These are phyloP conservation scores for Cydia splendana DNA, from an alignment of 1,140 invertebrate genomes.

Conservation along the genomic window DNA sequence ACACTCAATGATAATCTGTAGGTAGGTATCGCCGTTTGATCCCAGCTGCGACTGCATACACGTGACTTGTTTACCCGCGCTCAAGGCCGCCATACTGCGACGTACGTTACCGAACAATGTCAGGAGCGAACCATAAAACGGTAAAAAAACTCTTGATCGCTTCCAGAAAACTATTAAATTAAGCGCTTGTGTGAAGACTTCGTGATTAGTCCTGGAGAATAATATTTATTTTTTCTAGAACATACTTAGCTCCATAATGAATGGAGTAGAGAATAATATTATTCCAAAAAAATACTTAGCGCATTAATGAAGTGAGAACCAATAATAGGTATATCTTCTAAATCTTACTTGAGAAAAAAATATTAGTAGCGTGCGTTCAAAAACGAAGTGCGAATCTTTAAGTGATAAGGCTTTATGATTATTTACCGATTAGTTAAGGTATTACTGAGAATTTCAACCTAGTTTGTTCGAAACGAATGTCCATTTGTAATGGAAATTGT, in stretches of 20 bases:
- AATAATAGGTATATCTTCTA: too few species aligned
- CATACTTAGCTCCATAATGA: too few species aligned
- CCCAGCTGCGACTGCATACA: slow-evolving; percentile 4
- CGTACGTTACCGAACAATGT: background rate
- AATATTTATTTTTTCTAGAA: too few species aligned
- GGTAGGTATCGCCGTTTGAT: background rate
- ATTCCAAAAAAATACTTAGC: too few species aligned
- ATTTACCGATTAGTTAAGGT: background rate
- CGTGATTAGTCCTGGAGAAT: background rate
- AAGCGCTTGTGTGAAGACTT: background rate
- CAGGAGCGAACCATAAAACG: background rate
- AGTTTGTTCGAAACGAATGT: background rate
- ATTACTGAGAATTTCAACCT: too few species aligned
- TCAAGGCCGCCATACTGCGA: slow-evolving; percentile 12
- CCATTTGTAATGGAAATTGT: background rate
- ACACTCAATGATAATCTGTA: background rate
- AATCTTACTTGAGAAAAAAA: background rate
- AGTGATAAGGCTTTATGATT: background rate
- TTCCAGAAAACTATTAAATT: slow-evolving; percentile 2
- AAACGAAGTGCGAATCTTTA: background rate
- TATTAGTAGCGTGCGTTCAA: background rate
- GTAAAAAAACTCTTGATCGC: background rate
- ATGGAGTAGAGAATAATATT: background rate
- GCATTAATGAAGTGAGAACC: too few species aligned
- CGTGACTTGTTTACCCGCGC: slow-evolving; percentile 9